Evolutionary conservation across 2,113 vertebrate species (phyloP).

Genomic region (Neomonachus schauinslandi): DNA sequence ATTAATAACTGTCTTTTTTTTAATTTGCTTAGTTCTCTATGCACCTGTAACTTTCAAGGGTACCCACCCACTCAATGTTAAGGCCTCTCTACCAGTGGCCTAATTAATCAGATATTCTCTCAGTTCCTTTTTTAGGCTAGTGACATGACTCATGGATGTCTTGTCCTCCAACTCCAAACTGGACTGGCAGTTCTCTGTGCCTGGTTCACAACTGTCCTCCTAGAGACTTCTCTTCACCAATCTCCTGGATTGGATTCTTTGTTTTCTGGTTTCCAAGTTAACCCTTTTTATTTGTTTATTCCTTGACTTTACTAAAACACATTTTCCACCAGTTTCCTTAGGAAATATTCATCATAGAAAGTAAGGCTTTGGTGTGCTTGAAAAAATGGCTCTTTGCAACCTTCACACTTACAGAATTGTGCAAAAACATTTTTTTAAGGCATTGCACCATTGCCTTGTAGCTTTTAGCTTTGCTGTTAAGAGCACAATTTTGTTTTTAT

Average conservation of each 20-base stretch:
- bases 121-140: not conserved
- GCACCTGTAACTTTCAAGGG: not conserved
- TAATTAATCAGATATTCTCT: not conserved
- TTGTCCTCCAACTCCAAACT: not conserved
- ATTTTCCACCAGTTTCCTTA: not conserved
- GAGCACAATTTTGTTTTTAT: not conserved
- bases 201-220: too few species aligned
- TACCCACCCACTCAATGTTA: not conserved
- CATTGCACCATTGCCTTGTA: not conserved
- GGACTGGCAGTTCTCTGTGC: not conserved
- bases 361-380: not conserved
- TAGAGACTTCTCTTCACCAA: not conserved
- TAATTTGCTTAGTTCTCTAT: not conserved
- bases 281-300: not conserved
- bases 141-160: not conserved
- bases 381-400: not conserved
- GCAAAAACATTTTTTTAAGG: not conserved
- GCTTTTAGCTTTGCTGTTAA: not conserved
- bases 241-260: not conserved
- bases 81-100: not conserved
- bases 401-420: not conserved
- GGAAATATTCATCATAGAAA: not conserved
- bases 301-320: not conserved
- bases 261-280: not conserved
- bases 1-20: not conserved